phyloP scores from a whole-genome alignment of 2,113 vertebrate genomes.

The Actinemys pallida region DNA sequence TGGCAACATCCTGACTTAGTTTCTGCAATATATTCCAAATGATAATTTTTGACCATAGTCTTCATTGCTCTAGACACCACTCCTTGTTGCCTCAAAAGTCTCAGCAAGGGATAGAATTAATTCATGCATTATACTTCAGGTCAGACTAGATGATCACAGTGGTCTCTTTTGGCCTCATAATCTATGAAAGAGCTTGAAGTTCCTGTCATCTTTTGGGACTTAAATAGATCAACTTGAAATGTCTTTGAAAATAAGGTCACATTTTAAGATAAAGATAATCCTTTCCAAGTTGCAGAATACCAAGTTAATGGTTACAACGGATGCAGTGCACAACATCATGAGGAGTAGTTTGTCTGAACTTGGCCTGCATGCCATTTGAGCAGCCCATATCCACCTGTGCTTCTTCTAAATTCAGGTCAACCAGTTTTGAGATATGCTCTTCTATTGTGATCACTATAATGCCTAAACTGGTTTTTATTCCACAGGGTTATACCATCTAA shows the following conservation, averaged over 20 bases:
- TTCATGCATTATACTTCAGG: neutral
- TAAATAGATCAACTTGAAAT: neutral
- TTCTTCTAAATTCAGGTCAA: neutral
- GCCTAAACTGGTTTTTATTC: neutral
- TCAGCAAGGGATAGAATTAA: neutral
- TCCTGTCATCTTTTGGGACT: neutral
- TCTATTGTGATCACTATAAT: neutral
- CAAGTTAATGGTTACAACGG: neutral
- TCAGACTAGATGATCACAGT: neutral
- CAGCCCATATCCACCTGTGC: neutral
- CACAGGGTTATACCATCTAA: neutral
- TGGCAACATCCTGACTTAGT: neutral
- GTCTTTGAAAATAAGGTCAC: neutral
- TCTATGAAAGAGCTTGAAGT: neutral
- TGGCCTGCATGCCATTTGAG: neutral
- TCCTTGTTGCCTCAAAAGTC: neutral
- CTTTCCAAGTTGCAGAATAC: neutral
- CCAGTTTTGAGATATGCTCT: rapidly evolving
- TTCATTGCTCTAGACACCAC: neutral
- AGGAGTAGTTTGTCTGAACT: neutral
- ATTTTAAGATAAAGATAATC: neutral
- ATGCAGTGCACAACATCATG: neutral
- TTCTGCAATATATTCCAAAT: neutral
- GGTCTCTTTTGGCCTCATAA: neutral
- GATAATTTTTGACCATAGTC: neutral